These are phyloP conservation scores for Parazoanthus darwini DNA, from an alignment of 92 coral and sea anemone species.

Conservation along the genomic window DNA sequence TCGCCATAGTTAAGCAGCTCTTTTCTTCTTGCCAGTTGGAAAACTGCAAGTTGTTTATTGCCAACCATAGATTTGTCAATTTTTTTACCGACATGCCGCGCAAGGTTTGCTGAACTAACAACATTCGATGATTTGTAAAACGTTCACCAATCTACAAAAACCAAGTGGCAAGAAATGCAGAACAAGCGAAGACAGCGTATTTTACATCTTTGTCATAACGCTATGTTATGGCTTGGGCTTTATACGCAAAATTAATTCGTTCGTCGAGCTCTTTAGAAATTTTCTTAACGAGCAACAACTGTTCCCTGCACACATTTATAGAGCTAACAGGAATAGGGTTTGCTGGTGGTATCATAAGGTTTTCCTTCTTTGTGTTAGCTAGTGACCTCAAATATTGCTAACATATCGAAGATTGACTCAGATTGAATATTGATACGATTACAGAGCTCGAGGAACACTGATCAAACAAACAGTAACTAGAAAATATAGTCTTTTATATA, in stretches of 20 bases:
- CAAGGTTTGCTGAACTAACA: neutral
- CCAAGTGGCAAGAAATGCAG: neutral
- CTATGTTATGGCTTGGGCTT: too few relatives aligned
- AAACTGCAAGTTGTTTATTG: neutral
- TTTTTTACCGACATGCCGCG: neutral
- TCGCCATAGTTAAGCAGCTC: neutral
- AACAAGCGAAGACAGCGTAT: neutral
- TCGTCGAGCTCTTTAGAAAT: neutral
- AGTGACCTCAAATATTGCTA: neutral
- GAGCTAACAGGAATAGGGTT: too few relatives aligned
- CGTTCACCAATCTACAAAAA: neutral
- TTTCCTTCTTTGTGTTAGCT: too few relatives aligned
- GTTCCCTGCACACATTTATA: too few relatives aligned
- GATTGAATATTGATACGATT: neutral
- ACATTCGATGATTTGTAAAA: neutral
- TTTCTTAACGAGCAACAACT: neutral
- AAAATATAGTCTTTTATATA: neutral
- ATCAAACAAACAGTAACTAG: neutral
- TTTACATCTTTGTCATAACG: neutral
- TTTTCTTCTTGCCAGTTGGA: conserved; percentile 23
- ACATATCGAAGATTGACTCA: neutral
- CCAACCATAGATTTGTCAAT: neutral
- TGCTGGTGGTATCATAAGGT: too few relatives aligned
- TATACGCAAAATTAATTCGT: neutral
- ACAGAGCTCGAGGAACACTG: neutral